These are phyloP conservation scores for Anaspis maculata DNA, from an alignment of 2,888 invertebrate genomes.

Conservation along the genomic window DNA sequence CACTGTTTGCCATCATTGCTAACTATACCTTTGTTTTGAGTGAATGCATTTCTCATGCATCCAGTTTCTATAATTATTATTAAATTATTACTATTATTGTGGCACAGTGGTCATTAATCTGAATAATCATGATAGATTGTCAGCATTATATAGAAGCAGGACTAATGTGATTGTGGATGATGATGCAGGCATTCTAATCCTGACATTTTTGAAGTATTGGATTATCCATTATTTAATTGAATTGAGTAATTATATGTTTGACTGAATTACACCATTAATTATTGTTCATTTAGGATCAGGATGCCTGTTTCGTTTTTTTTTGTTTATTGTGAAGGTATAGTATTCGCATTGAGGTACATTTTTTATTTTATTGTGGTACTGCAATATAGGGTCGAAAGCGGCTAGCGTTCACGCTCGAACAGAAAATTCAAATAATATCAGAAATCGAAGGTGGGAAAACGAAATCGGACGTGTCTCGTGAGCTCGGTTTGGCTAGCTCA, in stretches of 20 bases:
- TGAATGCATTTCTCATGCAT: too few species aligned
- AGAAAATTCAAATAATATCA: slow-evolving; percentile 53
- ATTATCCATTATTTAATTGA: too few species aligned
- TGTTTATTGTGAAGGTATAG: slow-evolving; percentile 23
- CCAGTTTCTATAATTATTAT: neutral
- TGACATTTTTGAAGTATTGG: too few species aligned
- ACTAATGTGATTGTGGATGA: too few species aligned
- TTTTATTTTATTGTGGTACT: slow-evolving; percentile 4
- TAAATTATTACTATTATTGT: neutral
- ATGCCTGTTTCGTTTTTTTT: neutral
- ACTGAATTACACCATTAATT: neutral
- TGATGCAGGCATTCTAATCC: too few species aligned
- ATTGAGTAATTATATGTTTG: too few species aligned
- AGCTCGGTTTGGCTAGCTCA: slow-evolving; percentile 49
- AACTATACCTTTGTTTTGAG: too few species aligned
- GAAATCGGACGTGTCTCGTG: slow-evolving; percentile 50
- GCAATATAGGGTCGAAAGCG: slow-evolving; percentile 48
- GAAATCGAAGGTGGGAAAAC: slow-evolving; percentile 50
- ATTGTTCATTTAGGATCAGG: neutral
- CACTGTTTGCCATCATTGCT: too few species aligned
- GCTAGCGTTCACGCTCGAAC: slow-evolving; percentile 52
- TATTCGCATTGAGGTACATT: slow-evolving; percentile 11
- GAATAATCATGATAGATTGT: too few species aligned
- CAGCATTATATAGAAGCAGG: too few species aligned
- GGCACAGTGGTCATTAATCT: too few species aligned